These are phyloP conservation scores for Paragorgia papillata DNA, from an alignment of 92 coral and sea anemone species.

Conservation along the genomic window DNA sequence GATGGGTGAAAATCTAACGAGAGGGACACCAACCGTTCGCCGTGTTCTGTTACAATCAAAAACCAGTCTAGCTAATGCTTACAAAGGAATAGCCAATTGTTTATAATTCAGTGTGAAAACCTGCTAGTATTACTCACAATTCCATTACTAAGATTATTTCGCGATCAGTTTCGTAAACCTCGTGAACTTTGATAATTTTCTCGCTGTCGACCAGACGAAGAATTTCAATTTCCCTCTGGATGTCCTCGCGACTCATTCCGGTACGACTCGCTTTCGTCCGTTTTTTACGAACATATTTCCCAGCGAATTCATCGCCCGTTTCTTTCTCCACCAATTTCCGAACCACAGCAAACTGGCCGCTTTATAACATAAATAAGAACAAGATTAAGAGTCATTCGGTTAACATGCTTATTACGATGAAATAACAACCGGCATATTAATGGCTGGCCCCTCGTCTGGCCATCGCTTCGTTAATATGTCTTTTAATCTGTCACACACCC, in stretches of 20 bases:
- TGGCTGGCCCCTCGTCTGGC: background rate
- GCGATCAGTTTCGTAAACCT: constrained; percentile 75
- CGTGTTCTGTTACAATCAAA: constrained; percentile 3
- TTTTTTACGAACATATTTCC: constrained; percentile 84
- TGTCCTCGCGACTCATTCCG: constrained; percentile 80
- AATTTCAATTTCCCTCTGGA: constrained; percentile 71
- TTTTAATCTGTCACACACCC: constrained; percentile 34
- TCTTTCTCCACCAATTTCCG: constrained; percentile 76
- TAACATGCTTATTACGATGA: constrained; percentile 16
- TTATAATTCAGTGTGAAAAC: constrained; percentile 3
- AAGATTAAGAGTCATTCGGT: background rate
- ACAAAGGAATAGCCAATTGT: background rate
- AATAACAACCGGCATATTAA: constrained; percentile 4
- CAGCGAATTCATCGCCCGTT: constrained; percentile 82
- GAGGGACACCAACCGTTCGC: background rate
- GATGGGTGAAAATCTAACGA: background rate
- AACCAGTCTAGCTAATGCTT: background rate
- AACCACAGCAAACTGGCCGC: constrained; percentile 97
- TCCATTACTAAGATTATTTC: constrained; percentile 83
- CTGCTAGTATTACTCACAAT: constrained; percentile 67
- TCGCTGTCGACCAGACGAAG: constrained; percentile 74
- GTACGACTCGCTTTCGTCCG: constrained; percentile 66
- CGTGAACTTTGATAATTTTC: constrained; percentile 91
- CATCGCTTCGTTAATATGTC: background rate
- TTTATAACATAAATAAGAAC: constrained; percentile 49